Conservation (phyloP, 2,888 invertebrate genomes). For the Sesia apiformis region DNA sequence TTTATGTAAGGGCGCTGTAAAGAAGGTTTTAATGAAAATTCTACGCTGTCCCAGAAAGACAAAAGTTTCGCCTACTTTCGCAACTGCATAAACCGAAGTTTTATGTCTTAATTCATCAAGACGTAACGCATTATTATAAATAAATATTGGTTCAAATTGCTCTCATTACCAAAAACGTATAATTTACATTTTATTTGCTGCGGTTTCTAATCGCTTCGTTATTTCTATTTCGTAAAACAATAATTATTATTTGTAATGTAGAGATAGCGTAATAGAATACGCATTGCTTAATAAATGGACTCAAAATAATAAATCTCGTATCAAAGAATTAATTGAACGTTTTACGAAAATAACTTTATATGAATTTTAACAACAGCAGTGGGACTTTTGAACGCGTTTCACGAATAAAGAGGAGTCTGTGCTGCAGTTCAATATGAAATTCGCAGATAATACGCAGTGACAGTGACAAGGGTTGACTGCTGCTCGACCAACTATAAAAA, state of each 20-base stretch:
- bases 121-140: background rate
- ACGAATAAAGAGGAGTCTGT: conserved; percentile 20
- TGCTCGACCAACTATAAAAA: conserved; percentile 52
- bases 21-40: conserved; percentile 66
- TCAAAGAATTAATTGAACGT: too few relatives aligned
- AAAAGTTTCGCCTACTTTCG: conserved; percentile 25
- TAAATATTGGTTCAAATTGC: too few relatives aligned
- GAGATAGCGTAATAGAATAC: too few relatives aligned
- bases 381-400: conserved; percentile 2
- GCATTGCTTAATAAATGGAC: too few relatives aligned
- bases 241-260: too few relatives aligned
- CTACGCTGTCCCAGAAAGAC: conserved; percentile 42
- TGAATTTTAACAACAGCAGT: too few relatives aligned
- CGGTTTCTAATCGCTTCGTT: too few relatives aligned
- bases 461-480: conserved; percentile 61
- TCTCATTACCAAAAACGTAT: too few relatives aligned
- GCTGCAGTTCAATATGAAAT: conserved; percentile 57
- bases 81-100: background rate
- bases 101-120: background rate
- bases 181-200: too few relatives aligned
- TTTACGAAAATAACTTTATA: too few relatives aligned
- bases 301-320: too few relatives aligned
- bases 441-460: conserved; percentile 54
- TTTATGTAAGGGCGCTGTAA: conserved; percentile 57
- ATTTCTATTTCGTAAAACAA: too few relatives aligned